These are phyloP conservation scores for Hetaerina americana DNA, from an alignment of 1,140 invertebrate species.

Conservation along the genomic window DNA sequence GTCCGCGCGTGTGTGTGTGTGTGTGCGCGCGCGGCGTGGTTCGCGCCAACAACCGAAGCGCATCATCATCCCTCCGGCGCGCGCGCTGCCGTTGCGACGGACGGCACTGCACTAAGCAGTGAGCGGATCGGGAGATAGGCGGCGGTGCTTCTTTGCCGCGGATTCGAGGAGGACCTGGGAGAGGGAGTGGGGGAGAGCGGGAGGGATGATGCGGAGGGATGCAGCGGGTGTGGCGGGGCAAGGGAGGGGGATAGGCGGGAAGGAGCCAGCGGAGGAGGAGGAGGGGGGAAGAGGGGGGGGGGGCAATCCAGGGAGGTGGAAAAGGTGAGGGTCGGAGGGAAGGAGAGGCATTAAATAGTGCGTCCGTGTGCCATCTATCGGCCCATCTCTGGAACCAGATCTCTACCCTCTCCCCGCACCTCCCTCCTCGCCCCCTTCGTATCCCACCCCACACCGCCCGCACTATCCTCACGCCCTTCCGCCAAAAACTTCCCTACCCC, in stretches of 20 bases:
- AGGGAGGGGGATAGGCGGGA: background rate
- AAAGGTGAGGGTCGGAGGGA: background rate
- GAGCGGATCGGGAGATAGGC: too few relatives aligned
- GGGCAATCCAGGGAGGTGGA: background rate
- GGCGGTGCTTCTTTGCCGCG: too few relatives aligned
- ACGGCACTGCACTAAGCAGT: too few relatives aligned
- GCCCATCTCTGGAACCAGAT: background rate
- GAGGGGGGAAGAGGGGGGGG: background rate
- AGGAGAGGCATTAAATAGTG: background rate
- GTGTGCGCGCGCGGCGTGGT: too few relatives aligned
- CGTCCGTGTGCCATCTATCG: background rate
- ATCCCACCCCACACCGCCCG: background rate
- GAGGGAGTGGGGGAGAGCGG: background rate
- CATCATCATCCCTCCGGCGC: too few relatives aligned
- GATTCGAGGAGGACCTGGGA: too few relatives aligned
- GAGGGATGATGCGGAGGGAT: background rate
- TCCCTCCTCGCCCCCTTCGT: background rate
- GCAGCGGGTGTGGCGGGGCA: background rate
- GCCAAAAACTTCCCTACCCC: background rate
- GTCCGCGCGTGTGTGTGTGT: too few relatives aligned
- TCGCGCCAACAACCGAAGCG: too few relatives aligned
- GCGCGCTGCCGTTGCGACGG: too few relatives aligned
- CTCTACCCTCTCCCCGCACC: background rate
- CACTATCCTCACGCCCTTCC: background rate
- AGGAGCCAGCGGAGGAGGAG: background rate